Evolutionary conservation across 2,113 vertebrate species (phyloP).

Genomic region (Uria aalge): DNA sequence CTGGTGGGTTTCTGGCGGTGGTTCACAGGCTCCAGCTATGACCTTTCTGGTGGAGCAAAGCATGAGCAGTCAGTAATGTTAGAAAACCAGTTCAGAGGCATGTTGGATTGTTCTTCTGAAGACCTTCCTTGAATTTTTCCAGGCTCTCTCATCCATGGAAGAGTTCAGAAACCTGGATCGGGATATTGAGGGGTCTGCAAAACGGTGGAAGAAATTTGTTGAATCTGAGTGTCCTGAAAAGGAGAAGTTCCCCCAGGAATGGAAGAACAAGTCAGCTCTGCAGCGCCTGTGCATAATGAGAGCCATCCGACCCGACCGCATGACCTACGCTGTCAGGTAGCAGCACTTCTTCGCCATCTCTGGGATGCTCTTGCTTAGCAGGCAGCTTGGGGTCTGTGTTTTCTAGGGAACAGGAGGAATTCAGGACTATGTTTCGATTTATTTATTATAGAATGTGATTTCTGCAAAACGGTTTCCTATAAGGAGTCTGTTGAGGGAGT

Average conservation of each 20-base stretch:
- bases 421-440: background rate
- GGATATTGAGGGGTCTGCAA: slow-evolving; percentile 92
- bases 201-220: slow-evolving; percentile 93
- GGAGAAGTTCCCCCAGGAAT: slow-evolving; percentile 94
- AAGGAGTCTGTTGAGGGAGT: background rate
- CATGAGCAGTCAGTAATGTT: background rate
- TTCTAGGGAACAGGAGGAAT: background rate
- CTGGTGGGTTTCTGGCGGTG: background rate
- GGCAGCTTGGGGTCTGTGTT: background rate
- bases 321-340: slow-evolving; percentile 87
- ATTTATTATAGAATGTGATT: background rate
- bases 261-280: slow-evolving; percentile 89
- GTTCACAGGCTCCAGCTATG: background rate
- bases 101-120: background rate
- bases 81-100: fast-evolving
- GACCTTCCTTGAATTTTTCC: background rate
- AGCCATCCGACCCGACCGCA: slow-evolving; percentile 84
- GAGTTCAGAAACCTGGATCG: slow-evolving; percentile 89
- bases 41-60: background rate
- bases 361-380: background rate
- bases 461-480: background rate
- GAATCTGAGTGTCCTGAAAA: slow-evolving; percentile 93
- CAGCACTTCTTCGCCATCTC: fast-evolving
- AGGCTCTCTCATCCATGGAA: slow-evolving; percentile 89
- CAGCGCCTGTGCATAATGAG: slow-evolving; percentile 91